These are phyloP conservation scores for Camponotus vicinus DNA, from an alignment of 1,140 invertebrate genomes.

Conservation along the genomic window DNA sequence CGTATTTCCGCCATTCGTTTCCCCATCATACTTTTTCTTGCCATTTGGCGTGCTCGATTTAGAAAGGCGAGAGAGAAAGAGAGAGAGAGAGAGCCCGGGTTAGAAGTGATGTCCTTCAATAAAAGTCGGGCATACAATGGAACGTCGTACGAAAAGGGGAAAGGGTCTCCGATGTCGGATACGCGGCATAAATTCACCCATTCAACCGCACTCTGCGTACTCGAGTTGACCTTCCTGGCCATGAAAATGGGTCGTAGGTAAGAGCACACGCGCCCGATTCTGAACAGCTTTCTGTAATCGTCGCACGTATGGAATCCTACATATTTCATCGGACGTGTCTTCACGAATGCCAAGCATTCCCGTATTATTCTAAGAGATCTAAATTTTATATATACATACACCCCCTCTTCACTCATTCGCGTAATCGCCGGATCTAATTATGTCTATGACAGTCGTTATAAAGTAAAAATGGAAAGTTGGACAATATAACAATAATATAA, in stretches of 20 bases:
- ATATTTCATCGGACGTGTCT: conserved; percentile 54
- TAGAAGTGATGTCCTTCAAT: conserved; percentile 48
- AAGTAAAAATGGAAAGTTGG: background rate
- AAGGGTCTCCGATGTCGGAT: conserved; percentile 41
- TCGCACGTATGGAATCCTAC: conserved; percentile 41
- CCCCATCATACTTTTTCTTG: background rate
- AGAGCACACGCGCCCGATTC: conserved; percentile 13
- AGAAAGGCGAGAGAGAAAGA: conserved; percentile 44
- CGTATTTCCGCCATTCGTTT: background rate
- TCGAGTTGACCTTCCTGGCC: conserved; percentile 38
- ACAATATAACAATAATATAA: background rate
- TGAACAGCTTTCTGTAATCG: conserved; percentile 34
- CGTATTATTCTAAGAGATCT: conserved; percentile 26
- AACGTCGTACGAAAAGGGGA: conserved; percentile 27
- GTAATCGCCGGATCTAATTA: background rate
- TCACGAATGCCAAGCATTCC: conserved; percentile 9
- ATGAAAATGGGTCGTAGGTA: conserved; percentile 47
- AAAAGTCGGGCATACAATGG: conserved; percentile 69
- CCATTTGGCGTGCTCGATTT: conserved; percentile 50
- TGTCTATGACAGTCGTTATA: background rate
- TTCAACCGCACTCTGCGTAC: conserved; percentile 32
- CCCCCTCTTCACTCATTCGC: background rate
- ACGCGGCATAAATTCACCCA: conserved; percentile 43
- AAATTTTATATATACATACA: background rate
- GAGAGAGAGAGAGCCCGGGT: background rate